Base-by-base conservation (phyloP, 2,888 invertebrate genomes). In the Agrilus mali region DNA sequence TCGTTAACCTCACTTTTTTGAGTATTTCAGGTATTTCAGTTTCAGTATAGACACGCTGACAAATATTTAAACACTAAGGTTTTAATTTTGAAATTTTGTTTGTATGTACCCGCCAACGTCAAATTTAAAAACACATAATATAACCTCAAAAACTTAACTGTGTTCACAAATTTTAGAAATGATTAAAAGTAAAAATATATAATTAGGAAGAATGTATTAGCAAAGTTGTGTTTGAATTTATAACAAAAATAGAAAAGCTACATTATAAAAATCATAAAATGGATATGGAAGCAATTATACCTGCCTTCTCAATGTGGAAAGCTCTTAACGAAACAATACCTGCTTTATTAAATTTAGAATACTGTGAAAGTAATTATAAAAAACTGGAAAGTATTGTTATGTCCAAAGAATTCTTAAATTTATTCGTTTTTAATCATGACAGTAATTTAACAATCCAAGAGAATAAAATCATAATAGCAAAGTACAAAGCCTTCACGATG, bases 271-370 rank as follows among this genome's bases (percentile, higher is more conserved):
- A 39, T 42, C 14, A 33, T 40, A 35, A 43, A 52, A 32, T 40
- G 7, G 37, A 34, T 14, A 34, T 49, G 13, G 46, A 49, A 36
- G 45, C 43, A 35, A 32, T 22, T 41, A 58, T 63, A 17, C 59
- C 61, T 3, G 66, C 65, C 2, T 63, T 66, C 52, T 59, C 61
- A 16, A 61, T 69, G 52, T 80, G 81, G 80, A 73, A 75, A 65
- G 75, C 75, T 65, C 75, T 80, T 52, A 75, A 77, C 57, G 72
- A 73, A 20, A 76, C 78, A 3, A 73, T 77, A 31, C 69, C 74
- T 55, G 69, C 71, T 7, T 61, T 79, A 16, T 73, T 77, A 49
- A 74, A 75, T 54, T 66, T 75, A 48, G 71, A 74, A 54, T 68
- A 70, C 54, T 69, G 73, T 33, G 73, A 70, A 36, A 71, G 69